phyloP scores from a whole-genome alignment of 2,888 invertebrate genomes.

The Scelioninae gen. 2 region DNA sequence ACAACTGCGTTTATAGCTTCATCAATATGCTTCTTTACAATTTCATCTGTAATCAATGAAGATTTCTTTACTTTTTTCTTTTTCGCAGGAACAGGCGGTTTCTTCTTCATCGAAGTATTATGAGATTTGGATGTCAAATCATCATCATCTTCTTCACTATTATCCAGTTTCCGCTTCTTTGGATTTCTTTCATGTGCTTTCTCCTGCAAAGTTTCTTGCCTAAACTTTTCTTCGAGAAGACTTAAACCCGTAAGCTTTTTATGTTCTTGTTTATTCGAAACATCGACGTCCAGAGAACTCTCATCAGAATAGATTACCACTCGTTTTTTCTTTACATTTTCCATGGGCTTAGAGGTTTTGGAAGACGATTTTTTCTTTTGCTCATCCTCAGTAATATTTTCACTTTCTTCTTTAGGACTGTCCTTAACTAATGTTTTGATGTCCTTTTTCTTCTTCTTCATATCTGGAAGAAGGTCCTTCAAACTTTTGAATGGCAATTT shows the following conservation, averaged over 20 bases:
- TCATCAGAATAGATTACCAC: constrained; percentile 71
- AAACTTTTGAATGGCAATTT: constrained; percentile 38
- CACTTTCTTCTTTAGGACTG: constrained; percentile 25
- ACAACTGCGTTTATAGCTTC: constrained; percentile 68
- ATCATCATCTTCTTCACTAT: constrained; percentile 49
- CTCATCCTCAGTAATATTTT: constrained; percentile 15
- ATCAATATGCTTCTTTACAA: constrained; percentile 62
- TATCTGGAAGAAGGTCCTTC: constrained; percentile 21
- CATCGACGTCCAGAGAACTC: constrained; percentile 67
- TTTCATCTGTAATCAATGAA: constrained; percentile 9
- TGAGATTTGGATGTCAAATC: constrained; percentile 4
- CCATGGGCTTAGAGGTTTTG: constrained; percentile 34
- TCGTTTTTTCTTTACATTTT: constrained; percentile 36
- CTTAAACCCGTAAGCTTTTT: constrained; percentile 66
- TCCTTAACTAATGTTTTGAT: constrained; percentile 19
- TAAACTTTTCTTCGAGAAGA: constrained; percentile 68
- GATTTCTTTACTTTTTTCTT: constrained; percentile 44
- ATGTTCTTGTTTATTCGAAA: constrained; percentile 51
- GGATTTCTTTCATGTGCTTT: constrained; percentile 41
- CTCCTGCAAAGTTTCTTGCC: constrained; percentile 66
- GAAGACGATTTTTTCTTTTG: constrained; percentile 35
- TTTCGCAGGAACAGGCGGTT: constrained; percentile 48
- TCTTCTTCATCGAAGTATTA: constrained; percentile 4
- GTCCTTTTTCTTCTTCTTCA: constrained; percentile 29
- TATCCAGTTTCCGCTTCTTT: constrained; percentile 61